Base-by-base conservation (phyloP, 2,888 invertebrate species). In the Seira sanloemensis region DNA sequence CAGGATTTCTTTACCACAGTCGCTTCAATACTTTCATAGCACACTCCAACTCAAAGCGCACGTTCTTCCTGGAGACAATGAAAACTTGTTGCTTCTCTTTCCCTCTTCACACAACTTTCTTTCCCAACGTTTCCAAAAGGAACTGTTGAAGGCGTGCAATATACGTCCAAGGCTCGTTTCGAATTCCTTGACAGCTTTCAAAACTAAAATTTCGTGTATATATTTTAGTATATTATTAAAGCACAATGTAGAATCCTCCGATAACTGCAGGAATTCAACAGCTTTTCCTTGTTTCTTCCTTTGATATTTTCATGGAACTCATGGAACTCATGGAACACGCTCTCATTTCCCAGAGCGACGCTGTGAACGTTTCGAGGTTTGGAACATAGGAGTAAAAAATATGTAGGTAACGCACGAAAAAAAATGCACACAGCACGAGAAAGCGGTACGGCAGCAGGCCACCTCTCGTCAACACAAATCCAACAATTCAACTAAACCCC, bases 401-500 rank as follows among this genome's bases (percentile, higher is more conserved):
- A 9, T 37, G 5, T 37, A 23, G 23, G 62, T 62, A 62, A 62
- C 62, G 62, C 62, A n/a, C n/a, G n/a, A n/a, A n/a, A n/a, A n/a
- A n/a, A n/a, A n/a, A n/a, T n/a, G n/a, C n/a, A 62, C 62, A 62
- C 62, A 62, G 16, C 16, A 62, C 65, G 21, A 65, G 27, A 79
- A 23, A 21, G 72, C 26, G 46, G 62, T 71, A 37, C 75, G 76
- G 71, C 79, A 66, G 75, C 75, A 74, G n/a, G 23, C 71, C 50
- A 78, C 67, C 78, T 84, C 84, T 84, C 79, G 65, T 72, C 84
- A 84, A 72, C 84, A 84, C 84, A 79, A 72, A 46, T 50, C 77
- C 84, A 84, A 84, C 79, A 76, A 84, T 84, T 80, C 84, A 80
- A 84, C 84, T 84, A 84, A 84, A 78, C 67, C 65, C 25, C 74